phyloP scores from a whole-genome alignment of 2,797 vertebrate species.

The Helarctos malayanus region DNA sequence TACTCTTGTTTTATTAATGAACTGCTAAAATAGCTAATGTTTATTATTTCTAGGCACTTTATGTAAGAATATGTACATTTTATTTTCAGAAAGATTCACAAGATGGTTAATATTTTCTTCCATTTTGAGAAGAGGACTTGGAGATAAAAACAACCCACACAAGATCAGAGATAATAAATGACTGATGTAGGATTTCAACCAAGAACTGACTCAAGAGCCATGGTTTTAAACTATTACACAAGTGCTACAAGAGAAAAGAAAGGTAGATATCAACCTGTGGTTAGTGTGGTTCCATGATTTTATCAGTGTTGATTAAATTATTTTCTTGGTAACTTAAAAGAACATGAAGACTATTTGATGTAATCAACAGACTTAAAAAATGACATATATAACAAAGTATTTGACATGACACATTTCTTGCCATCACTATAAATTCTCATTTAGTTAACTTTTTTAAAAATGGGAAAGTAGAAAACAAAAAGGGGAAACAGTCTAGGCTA shows the following conservation, averaged over 20 bases:
- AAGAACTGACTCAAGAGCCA: neutral
- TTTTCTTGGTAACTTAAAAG: neutral
- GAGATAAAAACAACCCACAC: neutral
- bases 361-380: neutral
- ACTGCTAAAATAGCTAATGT: neutral
- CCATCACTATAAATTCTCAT: neutral
- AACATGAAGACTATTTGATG: neutral
- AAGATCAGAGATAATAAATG: neutral
- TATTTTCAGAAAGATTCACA: neutral
- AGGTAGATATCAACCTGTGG: neutral
- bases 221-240: conserved; percentile 27
- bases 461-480: neutral
- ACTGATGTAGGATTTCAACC: conserved; percentile 9
- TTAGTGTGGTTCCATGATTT: neutral
- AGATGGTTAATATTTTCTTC: neutral
- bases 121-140: neutral
- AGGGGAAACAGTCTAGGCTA: neutral
- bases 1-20: neutral
- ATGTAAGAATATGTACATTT: neutral
- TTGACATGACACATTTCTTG: neutral
- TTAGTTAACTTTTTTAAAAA: neutral
- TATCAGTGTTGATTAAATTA: neutral
- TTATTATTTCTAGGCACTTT: conserved; percentile 22
- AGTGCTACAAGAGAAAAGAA: neutral
- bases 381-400: neutral